Conservation (phyloP, 35 echinoderm and acorn worm species). For the Anneissia japonica region DNA sequence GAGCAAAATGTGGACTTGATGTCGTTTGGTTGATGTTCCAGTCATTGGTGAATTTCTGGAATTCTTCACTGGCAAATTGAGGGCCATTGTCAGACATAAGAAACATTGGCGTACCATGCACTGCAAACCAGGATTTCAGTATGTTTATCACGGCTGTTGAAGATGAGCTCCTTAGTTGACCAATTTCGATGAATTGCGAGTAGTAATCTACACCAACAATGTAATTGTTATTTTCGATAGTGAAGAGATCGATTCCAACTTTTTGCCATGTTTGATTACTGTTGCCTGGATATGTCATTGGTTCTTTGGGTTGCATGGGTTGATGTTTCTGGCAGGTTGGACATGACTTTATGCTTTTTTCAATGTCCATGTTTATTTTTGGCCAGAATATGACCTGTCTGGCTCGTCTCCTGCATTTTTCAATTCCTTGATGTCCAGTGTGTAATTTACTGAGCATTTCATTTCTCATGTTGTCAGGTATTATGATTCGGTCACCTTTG, state of each 20-base stretch:
- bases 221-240: not conserved
- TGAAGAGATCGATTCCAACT: not conserved
- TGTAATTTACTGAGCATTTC: not conserved
- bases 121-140: not conserved
- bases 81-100: slow-evolving; percentile 60
- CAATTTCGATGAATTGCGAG: too few relatives aligned
- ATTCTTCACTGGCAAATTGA: slow-evolving; percentile 46
- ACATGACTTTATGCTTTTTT: not conserved
- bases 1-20: slow-evolving; percentile 39
- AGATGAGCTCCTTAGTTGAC: too few relatives aligned
- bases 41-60: slow-evolving; percentile 38
- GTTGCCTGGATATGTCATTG: not conserved
- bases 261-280: not conserved
- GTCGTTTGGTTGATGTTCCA: slow-evolving; percentile 61
- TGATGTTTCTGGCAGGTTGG: not conserved
- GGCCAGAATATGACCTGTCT: slow-evolving; percentile 1
- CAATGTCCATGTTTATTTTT: slow-evolving; percentile 10
- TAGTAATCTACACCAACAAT: too few relatives aligned
- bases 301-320: not conserved
- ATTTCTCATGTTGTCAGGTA: not conserved
- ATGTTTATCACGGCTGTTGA: not conserved
- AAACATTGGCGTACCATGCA: slow-evolving; percentile 20
- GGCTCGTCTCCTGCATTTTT: slow-evolving; percentile 1
- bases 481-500: not conserved
- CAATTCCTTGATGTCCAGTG: not conserved